These are phyloP conservation scores for Sciurus carolinensis DNA, from an alignment of 2,797 vertebrate genomes.

Conservation along the genomic window DNA sequence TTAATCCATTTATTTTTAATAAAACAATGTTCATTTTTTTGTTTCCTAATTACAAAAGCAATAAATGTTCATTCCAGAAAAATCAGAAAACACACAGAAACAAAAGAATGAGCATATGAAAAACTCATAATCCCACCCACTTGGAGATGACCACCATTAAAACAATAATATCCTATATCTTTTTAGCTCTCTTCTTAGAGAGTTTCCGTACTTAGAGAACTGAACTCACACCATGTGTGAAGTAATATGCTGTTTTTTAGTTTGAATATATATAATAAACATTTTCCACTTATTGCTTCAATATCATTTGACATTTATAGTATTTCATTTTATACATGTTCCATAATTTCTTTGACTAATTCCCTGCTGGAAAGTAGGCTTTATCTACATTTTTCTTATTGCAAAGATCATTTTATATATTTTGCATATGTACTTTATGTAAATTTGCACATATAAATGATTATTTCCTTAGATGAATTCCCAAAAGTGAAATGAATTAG, in stretches of 20 bases:
- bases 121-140: neutral
- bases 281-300: neutral
- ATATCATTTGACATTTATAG: neutral
- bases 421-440: neutral
- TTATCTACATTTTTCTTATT: constrained; percentile 42
- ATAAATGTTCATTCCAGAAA: neutral
- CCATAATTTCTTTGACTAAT: constrained; percentile 24
- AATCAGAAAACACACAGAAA: neutral
- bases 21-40: constrained; percentile 1
- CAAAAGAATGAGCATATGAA: neutral
- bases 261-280: neutral
- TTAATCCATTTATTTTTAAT: constrained; percentile 36
- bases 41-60: constrained; percentile 11
- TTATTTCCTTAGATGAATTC: constrained; percentile 4
- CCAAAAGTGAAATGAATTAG: neutral
- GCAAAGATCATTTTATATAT: neutral
- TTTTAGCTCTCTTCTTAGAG: neutral
- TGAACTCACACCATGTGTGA: neutral
- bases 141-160: no score
- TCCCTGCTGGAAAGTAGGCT: neutral
- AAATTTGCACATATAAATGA: constrained; percentile 18
- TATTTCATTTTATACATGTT: neutral
- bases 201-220: neutral
- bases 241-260: neutral
- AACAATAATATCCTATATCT: neutral